A percentile compares a stretch with the other conserved stretches of the same genome.
phyloP scores from a whole-genome alignment of 2,888 invertebrate species.

The Tetragnatha montana region DNA sequence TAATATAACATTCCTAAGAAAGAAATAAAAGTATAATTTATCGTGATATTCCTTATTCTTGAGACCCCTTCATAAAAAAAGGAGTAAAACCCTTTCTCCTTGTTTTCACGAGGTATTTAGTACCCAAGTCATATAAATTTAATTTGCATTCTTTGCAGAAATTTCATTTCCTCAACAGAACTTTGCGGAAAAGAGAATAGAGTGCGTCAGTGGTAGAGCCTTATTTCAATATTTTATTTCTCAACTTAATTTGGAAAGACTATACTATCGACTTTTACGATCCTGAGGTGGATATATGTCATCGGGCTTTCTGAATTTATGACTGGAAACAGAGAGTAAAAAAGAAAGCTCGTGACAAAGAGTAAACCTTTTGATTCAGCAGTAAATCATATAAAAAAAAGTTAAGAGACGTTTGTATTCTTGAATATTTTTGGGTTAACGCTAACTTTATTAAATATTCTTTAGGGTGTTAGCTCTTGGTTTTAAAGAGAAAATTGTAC shows the following conservation, averaged over 20 bases:
- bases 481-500: too few species aligned
- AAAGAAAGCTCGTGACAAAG: background rate
- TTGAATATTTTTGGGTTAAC: too few species aligned
- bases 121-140: conserved; percentile 6
- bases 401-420: background rate
- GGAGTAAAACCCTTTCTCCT: background rate
- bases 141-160: background rate
- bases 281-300: background rate
- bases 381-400: background rate
- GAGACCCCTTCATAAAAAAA: background rate
- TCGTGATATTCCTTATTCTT: background rate
- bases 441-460: too few species aligned
- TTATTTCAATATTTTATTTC: conserved; percentile 30
- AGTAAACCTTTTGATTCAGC: background rate
- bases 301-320: conserved; percentile 31
- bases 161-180: background rate
- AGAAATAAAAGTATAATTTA: background rate
- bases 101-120: background rate
- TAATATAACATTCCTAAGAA: background rate
- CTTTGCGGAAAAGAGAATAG: background rate
- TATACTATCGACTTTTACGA: conserved; percentile 23
- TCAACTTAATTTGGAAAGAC: background rate
- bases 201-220: background rate
- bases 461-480: too few species aligned
- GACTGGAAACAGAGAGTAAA: conserved; percentile 5